A percentile compares a stretch with the other conserved stretches of the same genome.
These are phyloP conservation scores for Mus spicilegus DNA, from an alignment of 2,113 vertebrate genomes.

Conservation along the genomic window DNA sequence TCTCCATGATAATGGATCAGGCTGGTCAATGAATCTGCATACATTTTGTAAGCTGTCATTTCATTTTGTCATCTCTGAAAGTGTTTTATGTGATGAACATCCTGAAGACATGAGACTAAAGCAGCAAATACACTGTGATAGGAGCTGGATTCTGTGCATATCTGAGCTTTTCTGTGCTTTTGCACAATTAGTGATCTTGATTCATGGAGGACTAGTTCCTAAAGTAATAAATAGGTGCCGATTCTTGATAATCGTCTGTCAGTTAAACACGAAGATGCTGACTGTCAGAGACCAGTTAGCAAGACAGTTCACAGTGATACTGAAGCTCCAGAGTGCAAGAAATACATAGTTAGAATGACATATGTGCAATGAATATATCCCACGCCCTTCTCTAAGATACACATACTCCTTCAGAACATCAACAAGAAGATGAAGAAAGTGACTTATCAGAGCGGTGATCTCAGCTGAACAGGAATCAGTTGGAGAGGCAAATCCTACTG, in stretches of 20 bases:
- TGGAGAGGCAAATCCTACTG: not conserved
- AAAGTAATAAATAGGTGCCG: not conserved
- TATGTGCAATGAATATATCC: not conserved
- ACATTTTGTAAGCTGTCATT: not conserved
- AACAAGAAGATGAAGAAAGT: not conserved
- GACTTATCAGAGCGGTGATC: not conserved
- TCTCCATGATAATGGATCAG: no score
- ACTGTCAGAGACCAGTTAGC: not conserved
- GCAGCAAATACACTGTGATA: no score
- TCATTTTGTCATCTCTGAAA: not conserved
- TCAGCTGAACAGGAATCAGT: rapidly evolving
- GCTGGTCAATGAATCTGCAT: not conserved
- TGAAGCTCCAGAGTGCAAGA: not conserved
- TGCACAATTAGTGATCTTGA: not conserved
- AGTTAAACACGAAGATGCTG: not conserved
- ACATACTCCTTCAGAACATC: not conserved
- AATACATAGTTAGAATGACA: not conserved
- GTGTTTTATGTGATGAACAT: not conserved
- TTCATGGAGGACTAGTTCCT: not conserved
- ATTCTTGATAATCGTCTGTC: not conserved
- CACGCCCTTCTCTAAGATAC: not conserved
- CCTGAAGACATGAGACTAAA: not conserved
- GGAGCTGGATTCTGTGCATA: no score
- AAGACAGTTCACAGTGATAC: not conserved
- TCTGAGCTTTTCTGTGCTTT: not conserved